A percentile compares a stretch with the other conserved stretches of the same genome.
phyloP scores from a whole-genome alignment of 1,140 invertebrate genomes.

The Papilio polyxenes region DNA sequence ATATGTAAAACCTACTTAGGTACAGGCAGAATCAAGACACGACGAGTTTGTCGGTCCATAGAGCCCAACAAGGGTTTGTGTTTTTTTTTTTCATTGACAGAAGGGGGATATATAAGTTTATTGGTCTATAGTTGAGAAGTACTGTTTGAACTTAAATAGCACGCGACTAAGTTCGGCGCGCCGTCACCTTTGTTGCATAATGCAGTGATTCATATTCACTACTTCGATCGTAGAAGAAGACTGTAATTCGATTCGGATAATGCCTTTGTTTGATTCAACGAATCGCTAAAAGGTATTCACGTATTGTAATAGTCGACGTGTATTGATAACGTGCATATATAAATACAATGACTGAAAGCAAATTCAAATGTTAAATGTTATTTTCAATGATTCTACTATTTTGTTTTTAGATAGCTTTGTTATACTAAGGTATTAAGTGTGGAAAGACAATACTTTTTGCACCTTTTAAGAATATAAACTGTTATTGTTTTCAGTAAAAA shows the following conservation, averaged over 20 bases:
- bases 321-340: background rate
- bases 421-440: background rate
- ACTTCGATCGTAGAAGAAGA: conserved; percentile 22
- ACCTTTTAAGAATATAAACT: no score
- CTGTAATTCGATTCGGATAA: conserved; percentile 38
- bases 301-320: conserved; percentile 9
- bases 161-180: conserved; percentile 30
- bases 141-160: conserved; percentile 23
- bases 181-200: conserved; percentile 37
- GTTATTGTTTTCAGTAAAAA: no score
- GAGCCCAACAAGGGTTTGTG: no score
- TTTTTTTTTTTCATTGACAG: no score
- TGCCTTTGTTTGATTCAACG: conserved; percentile 24
- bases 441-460: background rate
- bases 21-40: no score
- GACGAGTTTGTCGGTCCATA: no score
- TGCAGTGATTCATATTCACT: conserved; percentile 37
- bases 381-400: background rate
- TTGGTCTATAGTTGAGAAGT: conserved; percentile 12
- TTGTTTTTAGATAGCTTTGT: background rate
- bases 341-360: background rate
- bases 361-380: background rate
- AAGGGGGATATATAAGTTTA: background rate
- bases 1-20: no score
- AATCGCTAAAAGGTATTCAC: conserved; percentile 4